Evolutionary conservation across 2,797 vertebrate genomes (phyloP).

Genomic region (Cirrhinus mrigala): DNA sequence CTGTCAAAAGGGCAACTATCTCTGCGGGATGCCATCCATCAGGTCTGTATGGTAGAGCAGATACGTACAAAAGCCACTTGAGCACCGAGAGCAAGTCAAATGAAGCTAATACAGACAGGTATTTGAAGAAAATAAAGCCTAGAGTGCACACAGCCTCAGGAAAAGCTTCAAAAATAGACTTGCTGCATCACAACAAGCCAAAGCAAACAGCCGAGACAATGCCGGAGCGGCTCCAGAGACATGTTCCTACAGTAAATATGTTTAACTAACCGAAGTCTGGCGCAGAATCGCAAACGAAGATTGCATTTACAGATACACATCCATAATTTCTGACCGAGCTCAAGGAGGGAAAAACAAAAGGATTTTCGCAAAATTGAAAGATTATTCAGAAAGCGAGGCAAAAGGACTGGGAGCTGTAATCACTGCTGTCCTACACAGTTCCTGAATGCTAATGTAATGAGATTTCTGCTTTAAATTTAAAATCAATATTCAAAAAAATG

Average conservation of each 20-base stretch:
- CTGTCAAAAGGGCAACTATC: constrained; percentile 7
- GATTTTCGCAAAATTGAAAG: background rate
- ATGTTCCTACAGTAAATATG: background rate
- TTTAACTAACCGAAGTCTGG: background rate
- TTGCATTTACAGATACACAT: constrained; percentile 19
- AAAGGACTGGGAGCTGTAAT: constrained; percentile 11
- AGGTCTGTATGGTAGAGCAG: background rate
- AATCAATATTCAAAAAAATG: constrained; percentile 4
- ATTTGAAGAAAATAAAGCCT: constrained; percentile 3
- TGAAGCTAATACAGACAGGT: constrained; percentile 3
- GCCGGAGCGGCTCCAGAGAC: background rate
- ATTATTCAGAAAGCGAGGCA: background rate
- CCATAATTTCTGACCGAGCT: constrained; percentile 10
- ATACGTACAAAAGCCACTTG: background rate
- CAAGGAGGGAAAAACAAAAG: background rate
- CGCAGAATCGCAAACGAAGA: background rate
- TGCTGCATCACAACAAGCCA: background rate
- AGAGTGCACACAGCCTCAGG: background rate
- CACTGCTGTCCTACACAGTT: background rate
- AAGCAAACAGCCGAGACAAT: constrained; percentile 25
- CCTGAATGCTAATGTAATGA: constrained; percentile 29
- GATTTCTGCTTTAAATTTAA: constrained; percentile 8
- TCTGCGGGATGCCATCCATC: constrained; percentile 1
- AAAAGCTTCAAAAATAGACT: background rate
- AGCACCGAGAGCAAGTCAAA: constrained; percentile 9